phyloP scores from a whole-genome alignment of 2,113 vertebrate genomes.

The Uria lomvia region DNA sequence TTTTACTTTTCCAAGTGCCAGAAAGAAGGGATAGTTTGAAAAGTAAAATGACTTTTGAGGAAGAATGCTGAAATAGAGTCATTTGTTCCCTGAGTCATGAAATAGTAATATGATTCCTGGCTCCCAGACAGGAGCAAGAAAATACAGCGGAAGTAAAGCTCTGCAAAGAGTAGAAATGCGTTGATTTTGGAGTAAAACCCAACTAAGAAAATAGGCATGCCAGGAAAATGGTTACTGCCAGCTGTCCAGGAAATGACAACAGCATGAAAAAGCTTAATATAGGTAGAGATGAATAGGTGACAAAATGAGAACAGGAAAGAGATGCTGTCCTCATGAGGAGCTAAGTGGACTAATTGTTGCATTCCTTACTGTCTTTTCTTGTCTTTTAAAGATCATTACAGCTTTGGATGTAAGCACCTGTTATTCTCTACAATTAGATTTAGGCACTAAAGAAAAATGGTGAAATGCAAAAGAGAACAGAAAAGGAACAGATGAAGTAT shows the following conservation, averaged over 20 bases:
- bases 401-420: neutral
- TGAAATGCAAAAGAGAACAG: neutral
- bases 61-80: neutral
- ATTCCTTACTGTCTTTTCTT: neutral
- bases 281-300: conserved; percentile 2
- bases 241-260: conserved; percentile 26
- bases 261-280: neutral
- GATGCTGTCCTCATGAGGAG: neutral
- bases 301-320: neutral
- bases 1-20: neutral
- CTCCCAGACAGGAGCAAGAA: neutral
- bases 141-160: neutral
- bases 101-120: conserved; percentile 12
- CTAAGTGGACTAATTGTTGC: neutral
- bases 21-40: neutral
- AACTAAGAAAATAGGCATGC: conserved; percentile 24
- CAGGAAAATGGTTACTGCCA: conserved; percentile 17
- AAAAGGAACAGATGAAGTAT: neutral
- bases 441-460: neutral
- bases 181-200: conserved; percentile 1
- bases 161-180: neutral
- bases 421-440: neutral
- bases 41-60: neutral
- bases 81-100: conserved; percentile 23
- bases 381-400: neutral